Conservation (phyloP, 2,113 vertebrate genomes). For the Lagopus muta region DNA sequence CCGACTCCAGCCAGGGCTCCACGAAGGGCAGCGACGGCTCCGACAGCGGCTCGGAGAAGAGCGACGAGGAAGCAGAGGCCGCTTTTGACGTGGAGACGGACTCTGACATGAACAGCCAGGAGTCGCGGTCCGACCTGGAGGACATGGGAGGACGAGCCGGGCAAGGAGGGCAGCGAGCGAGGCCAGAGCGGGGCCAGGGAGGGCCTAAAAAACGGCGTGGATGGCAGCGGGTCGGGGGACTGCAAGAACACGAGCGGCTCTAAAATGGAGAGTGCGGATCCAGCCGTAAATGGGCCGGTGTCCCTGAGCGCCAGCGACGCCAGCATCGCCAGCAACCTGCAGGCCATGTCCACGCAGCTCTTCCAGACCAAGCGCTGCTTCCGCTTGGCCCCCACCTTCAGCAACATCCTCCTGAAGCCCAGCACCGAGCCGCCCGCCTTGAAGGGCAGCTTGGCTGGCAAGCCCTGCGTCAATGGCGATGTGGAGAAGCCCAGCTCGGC, state of each 20-base stretch:
- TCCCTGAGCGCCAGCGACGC: slow-evolving; percentile 78
- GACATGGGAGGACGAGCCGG: slow-evolving; percentile 89
- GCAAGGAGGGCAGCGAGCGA: slow-evolving; percentile 21
- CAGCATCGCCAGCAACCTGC: slow-evolving; percentile 95
- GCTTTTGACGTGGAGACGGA: slow-evolving; percentile 96
- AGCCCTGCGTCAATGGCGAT: slow-evolving; percentile 78
- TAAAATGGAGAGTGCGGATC: slow-evolving; percentile 67
- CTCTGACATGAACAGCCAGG: slow-evolving; percentile 99
- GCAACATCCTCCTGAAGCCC: slow-evolving; percentile 89
- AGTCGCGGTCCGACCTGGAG: slow-evolving; percentile 95
- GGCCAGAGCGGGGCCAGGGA: slow-evolving; percentile 7
- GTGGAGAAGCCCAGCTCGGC: slow-evolving; percentile 72
- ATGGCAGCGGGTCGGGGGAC: slow-evolving; percentile 29
- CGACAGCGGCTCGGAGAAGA: slow-evolving; percentile 85
- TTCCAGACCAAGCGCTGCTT: slow-evolving; percentile 97
- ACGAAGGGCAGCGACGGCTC: slow-evolving; percentile 88
- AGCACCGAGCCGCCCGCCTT: background rate
- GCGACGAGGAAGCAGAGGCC: slow-evolving; percentile 88
- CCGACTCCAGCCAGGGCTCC: slow-evolving; percentile 80
- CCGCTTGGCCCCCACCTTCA: slow-evolving; percentile 95
- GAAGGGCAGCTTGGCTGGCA: slow-evolving; percentile 16
- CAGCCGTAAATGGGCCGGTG: slow-evolving; percentile 82
- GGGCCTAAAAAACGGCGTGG: slow-evolving; percentile 25
- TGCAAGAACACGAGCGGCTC: slow-evolving; percentile 11
- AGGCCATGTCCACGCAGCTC: slow-evolving; percentile 96